Base-by-base conservation (phyloP, 1,140 invertebrate genomes). In the Euwallacea similis region DNA sequence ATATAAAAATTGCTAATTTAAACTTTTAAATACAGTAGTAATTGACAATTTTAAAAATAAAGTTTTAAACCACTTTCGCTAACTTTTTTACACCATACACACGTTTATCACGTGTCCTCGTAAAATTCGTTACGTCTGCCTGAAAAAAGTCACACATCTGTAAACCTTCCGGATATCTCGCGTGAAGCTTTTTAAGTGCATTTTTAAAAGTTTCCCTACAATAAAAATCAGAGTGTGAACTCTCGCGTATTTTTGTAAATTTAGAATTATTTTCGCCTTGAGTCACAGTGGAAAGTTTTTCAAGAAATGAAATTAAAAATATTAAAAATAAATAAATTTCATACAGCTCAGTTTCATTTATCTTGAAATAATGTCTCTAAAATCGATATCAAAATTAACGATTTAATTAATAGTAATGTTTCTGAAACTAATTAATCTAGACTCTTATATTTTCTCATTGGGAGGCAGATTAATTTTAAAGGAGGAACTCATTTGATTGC, bases 391-490 rank as follows among this genome's bases (percentile, higher is more conserved):
- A 41, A 66, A 43, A 54, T 66, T 55, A 55, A 54, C 9, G 47
- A 55, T 56, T 66, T 42, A 59, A 67, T 43, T 67, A 67, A 58
- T 67, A 67, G 53, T 67, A 59, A 8, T 59, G 55, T n/a, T 53
- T 59, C 55, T 44, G 54, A 44, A 67, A 56, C 9, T 7, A 33
- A 33, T 33, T 33, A 33, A 33, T 33, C 21, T 33, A 33, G 21
- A 33, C 21, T 33, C 21, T 33, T 33, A 33, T 33, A 33, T 33
- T 33, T 33, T 33, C 1, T 2, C 4, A 33, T 33, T 33, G 21
- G 21, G 21, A 33, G 21, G 21, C 21, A 33, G 21, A 33, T 33
- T 33, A 33, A 4, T 33, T 33, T 4, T 33, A 33, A 33, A 33
- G 21, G 21, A 1, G 21, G 21, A 33, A 33, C 21, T 33, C 21